Evolutionary conservation across 2,113 vertebrate genomes (phyloP).

Genomic region (Condylura cristata): DNA sequence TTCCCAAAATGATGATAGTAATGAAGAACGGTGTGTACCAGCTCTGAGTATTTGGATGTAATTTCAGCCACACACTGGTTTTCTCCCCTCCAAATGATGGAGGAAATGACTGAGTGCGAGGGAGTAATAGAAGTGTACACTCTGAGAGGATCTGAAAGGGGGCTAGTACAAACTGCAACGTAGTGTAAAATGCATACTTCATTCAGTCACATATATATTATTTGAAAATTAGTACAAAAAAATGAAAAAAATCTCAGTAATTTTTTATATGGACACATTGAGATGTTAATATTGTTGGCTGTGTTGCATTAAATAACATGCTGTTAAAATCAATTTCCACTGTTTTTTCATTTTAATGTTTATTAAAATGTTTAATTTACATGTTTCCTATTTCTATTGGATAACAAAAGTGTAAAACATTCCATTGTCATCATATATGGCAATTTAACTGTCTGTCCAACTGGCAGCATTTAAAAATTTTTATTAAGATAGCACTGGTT

Average conservation of each 20-base stretch:
- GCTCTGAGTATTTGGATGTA: constrained; percentile 91
- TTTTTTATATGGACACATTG: background rate
- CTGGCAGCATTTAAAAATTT: background rate
- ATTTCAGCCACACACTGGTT: constrained; percentile 87
- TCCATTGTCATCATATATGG: background rate
- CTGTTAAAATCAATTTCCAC: constrained; percentile 26
- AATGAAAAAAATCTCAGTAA: background rate
- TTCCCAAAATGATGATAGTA: constrained; percentile 91
- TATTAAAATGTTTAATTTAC: background rate
- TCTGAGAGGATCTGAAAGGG: background rate
- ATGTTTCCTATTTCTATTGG: background rate
- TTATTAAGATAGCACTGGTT: too few relatives aligned
- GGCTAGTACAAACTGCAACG: background rate
- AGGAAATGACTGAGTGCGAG: constrained; percentile 87
- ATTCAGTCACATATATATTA: background rate
- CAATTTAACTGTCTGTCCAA: background rate
- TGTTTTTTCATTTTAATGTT: constrained; percentile 27
- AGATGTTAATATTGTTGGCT: constrained; percentile 17
- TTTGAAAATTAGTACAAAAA: constrained; percentile 25
- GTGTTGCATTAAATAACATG: constrained; percentile 32
- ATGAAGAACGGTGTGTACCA: constrained; percentile 95
- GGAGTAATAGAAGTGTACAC: background rate
- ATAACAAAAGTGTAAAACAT: background rate
- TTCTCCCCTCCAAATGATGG: constrained; percentile 90
- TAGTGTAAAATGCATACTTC: constrained; percentile 36